Evolutionary conservation across 2,113 vertebrate genomes (phyloP).

Genomic region (Podarcis muralis): DNA sequence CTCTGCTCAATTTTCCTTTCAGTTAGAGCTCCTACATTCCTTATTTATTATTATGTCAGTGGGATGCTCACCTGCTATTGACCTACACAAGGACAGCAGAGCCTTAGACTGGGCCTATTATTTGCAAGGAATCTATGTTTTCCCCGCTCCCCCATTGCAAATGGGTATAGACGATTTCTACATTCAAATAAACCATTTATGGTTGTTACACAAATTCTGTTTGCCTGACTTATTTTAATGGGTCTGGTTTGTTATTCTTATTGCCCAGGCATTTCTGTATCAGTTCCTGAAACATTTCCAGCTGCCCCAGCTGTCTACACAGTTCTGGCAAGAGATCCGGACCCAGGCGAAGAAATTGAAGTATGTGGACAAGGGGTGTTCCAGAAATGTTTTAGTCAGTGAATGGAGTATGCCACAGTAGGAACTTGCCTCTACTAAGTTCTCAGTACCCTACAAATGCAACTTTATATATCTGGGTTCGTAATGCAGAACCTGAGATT

Average conservation of each 20-base stretch:
- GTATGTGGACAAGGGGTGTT: slow-evolving; percentile 21
- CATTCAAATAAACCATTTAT: not conserved
- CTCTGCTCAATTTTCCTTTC: not conserved
- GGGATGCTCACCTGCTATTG: slow-evolving; percentile 10
- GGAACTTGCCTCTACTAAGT: not conserved
- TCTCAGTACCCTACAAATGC: fast-evolving
- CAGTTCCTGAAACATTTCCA: slow-evolving; percentile 50
- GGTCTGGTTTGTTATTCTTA: slow-evolving; percentile 30
- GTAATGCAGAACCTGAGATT: not conserved
- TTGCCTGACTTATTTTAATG: slow-evolving; percentile 12
- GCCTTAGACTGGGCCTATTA: not conserved
- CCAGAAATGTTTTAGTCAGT: not conserved
- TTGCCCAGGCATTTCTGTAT: slow-evolving; percentile 27
- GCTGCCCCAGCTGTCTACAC: slow-evolving; percentile 40
- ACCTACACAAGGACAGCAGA: not conserved
- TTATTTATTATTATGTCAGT: slow-evolving; percentile 8
- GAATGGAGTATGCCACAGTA: fast-evolving
- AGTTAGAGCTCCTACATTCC: not conserved
- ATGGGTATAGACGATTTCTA: slow-evolving; percentile 7
- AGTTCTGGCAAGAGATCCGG: slow-evolving; percentile 55
- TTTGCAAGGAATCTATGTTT: not conserved
- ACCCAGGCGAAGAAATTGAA: slow-evolving; percentile 51
- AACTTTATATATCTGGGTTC: not conserved
- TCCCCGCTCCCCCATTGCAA: not conserved
- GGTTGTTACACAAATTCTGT: not conserved